Evolutionary conservation across 1,140 invertebrate species (phyloP).

Genomic region (Cherax destructor): DNA sequence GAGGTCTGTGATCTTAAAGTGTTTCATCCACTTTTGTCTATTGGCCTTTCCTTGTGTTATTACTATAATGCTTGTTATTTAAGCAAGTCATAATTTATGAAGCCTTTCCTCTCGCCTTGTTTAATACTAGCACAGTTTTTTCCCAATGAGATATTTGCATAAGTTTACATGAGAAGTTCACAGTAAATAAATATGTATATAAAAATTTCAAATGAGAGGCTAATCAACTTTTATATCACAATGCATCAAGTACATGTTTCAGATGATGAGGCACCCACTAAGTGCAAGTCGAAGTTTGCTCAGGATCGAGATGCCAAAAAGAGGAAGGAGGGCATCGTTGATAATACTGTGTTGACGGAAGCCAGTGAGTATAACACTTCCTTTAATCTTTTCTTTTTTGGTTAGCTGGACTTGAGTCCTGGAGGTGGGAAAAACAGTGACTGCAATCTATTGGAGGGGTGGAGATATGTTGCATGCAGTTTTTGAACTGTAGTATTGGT

Average conservation of each 20-base stretch:
- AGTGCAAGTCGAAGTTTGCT: conserved; percentile 20
- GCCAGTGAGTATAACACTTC: background rate
- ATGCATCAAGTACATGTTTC: background rate
- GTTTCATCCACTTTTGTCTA: too few species aligned
- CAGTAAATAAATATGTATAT: background rate
- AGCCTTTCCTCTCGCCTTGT: too few species aligned
- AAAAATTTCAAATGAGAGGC: background rate
- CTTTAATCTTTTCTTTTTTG: background rate
- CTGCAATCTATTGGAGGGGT: too few species aligned
- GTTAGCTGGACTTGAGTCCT: too few species aligned
- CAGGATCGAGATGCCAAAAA: conserved; percentile 27
- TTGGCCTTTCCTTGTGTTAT: too few species aligned
- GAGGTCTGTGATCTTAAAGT: too few species aligned
- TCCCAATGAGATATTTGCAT: background rate
- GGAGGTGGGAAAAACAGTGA: too few species aligned
- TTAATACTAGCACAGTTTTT: too few species aligned
- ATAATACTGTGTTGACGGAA: conserved; percentile 13
- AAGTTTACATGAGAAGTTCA: background rate
- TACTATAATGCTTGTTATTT: too few species aligned
- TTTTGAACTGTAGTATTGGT: too few species aligned
- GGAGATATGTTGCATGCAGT: too few species aligned
- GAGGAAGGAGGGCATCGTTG: conserved; percentile 21
- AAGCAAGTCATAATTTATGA: too few species aligned
- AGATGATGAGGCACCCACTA: background rate
- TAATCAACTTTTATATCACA: background rate